Evolutionary conservation across 37 sponge, comb jelly and placozoan genomes (phyloP), one percentile per base, ranked within the genome.

Genomic region (Diacarnus erythraeanus): DNA sequence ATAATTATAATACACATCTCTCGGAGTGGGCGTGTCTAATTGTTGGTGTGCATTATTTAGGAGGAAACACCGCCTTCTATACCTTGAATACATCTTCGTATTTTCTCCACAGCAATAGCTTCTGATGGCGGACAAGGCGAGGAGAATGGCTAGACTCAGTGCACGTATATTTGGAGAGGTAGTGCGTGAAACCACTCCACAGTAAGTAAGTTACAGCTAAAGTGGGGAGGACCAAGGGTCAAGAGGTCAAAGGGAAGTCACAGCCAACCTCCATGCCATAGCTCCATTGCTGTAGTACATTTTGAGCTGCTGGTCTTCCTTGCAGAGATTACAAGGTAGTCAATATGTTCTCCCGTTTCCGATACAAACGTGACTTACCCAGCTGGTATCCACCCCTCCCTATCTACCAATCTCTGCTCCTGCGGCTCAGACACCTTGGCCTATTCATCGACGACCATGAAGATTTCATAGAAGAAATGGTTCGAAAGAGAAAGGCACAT

Each of bases 111-210:
- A 12, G 10, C 12, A 12, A 12, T 47, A 47, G 51, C 10, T 15
- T 12, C 6, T 47, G 51, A 15, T 12, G 6, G 51, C 51, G 6
- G 51, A 20, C 35, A 8, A 38, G 35, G 69, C 38, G 2, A 74
- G 20, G 17, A 74, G 3, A 36, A 84, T 94, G 72, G 88, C 88
- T 23, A 87, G 88, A 8, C 66, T 94, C 12, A 76, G 95, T 29
- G 92, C 92, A 18, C 86, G 88, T 23, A 90, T 94, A 71, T 94
- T 94, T 72, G 95, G 95, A 18, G 84, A 91, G 4, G 75, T 90
- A 15, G 80, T 79, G 12, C 77, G 88, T 38, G 73, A 84, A 69
- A 83, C 88, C 0, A 81, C 79, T 15, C 30, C 31, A 42, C 40
- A 80, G 90, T 90, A 54, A 82, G 82, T 66, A 22, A 25, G 31